Percentiles rank a stretch among this genome's conserved stretches.
Conservation (phyloP, 2,888 invertebrate genomes). For the Timema cristinae region DNA sequence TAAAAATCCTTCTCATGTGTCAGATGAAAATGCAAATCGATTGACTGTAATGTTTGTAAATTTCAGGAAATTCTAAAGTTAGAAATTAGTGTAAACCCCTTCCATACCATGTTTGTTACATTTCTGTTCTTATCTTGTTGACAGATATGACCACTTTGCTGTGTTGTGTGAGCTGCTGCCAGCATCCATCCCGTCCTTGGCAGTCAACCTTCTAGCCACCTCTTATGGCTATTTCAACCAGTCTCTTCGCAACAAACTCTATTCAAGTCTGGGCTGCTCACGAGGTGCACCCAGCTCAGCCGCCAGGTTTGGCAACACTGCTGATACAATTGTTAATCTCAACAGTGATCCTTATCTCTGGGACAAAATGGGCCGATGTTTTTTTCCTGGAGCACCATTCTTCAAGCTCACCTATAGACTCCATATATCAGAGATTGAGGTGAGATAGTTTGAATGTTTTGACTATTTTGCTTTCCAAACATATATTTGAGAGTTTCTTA, state of each 20-base stretch:
- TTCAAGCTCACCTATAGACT: constrained; percentile 50
- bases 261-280: constrained; percentile 54
- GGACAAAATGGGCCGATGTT: constrained; percentile 56
- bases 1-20: too few relatives aligned
- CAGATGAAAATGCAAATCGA: too few relatives aligned
- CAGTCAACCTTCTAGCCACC: constrained; percentile 54
- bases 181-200: constrained; percentile 60
- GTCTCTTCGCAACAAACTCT: constrained; percentile 47
- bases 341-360: constrained; percentile 59
- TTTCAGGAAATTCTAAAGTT: too few relatives aligned
- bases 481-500: too few relatives aligned
- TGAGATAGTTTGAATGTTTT: too few relatives aligned
- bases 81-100: too few relatives aligned
- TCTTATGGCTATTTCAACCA: constrained; percentile 59
- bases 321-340: constrained; percentile 50
- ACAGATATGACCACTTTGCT: constrained; percentile 65
- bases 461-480: too few relatives aligned
- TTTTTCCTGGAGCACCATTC: constrained; percentile 60
- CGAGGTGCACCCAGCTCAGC: constrained; percentile 33
- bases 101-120: too few relatives aligned
- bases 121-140: constrained; percentile 39
- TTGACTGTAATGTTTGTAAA: too few relatives aligned
- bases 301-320: constrained; percentile 27
- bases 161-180: constrained; percentile 64
- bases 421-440: constrained; percentile 45